Evolutionary conservation across 2,888 invertebrate species (phyloP).

Genomic region (Caenorhabditis sinica): DNA sequence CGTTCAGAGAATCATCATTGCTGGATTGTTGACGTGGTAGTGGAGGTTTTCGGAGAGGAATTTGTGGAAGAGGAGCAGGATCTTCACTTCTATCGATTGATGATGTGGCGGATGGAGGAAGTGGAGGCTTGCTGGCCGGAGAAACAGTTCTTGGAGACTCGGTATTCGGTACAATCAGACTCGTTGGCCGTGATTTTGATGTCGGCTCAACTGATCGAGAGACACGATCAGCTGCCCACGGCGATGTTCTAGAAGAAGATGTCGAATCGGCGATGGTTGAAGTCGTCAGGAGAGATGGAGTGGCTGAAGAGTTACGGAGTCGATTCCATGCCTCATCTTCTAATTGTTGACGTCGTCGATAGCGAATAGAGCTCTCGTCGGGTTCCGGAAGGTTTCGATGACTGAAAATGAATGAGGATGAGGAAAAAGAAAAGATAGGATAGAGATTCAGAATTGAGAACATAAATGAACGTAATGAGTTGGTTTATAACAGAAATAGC

Average conservation of each 20-base stretch:
- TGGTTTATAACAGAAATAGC: not conserved
- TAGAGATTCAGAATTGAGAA: constrained; percentile 9
- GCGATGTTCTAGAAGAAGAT: constrained; percentile 44
- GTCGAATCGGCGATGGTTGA: constrained; percentile 36
- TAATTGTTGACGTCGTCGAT: constrained; percentile 78
- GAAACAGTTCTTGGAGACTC: constrained; percentile 61
- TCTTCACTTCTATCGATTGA: constrained; percentile 49
- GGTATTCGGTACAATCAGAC: constrained; percentile 45
- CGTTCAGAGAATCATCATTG: constrained; percentile 80
- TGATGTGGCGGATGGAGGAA: constrained; percentile 44
- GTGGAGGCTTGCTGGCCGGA: constrained; percentile 57
- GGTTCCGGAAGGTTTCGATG: constrained; percentile 59
- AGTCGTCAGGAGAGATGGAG: constrained; percentile 54
- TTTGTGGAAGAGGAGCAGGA: constrained; percentile 48
- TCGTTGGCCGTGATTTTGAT: constrained; percentile 59
- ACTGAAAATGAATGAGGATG: constrained; percentile 51
- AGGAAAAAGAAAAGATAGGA: not conserved
- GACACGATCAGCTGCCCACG: constrained; percentile 63
- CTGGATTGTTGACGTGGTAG: constrained; percentile 77
- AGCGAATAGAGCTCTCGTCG: constrained; percentile 74
- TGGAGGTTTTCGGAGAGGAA: constrained; percentile 69
- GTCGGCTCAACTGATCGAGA: constrained; percentile 57
- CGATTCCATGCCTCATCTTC: constrained; percentile 82
- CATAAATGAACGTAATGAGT: constrained; percentile 6
- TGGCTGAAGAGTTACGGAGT: constrained; percentile 65